phyloP scores from a whole-genome alignment of 2,113 vertebrate species.

The Paralichthys olivaceus region DNA sequence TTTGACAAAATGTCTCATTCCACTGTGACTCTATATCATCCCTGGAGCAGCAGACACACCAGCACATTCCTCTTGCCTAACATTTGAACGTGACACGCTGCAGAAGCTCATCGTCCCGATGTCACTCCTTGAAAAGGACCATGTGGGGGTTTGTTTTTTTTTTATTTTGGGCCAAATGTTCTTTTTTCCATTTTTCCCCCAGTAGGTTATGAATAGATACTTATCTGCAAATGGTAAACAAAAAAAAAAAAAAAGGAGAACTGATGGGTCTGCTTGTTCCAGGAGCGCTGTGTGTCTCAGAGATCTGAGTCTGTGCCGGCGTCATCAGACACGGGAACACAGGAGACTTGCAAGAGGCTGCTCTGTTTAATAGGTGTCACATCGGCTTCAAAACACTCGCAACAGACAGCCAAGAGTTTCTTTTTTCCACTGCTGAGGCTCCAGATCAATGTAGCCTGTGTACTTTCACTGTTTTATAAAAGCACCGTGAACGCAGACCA shows the following conservation, averaged over 20 bases:
- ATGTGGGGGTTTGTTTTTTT: conserved; percentile 76
- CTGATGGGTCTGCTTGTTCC: conserved; percentile 34
- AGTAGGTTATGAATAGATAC: conserved; percentile 64
- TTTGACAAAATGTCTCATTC: conserved; percentile 48
- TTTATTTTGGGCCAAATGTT: conserved; percentile 53
- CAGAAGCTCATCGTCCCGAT: conserved; percentile 78
- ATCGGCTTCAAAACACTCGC: conserved; percentile 49
- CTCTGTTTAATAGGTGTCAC: conserved; percentile 71
- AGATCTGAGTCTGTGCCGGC: conserved; percentile 52
- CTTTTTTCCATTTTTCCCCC: background rate
- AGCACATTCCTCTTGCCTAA: conserved; percentile 83
- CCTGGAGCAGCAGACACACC: conserved; percentile 67
- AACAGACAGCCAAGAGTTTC: background rate
- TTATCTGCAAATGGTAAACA: conserved; percentile 39
- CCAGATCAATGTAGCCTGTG: conserved; percentile 57
- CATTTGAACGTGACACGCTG: conserved; percentile 80
- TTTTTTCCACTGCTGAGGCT: conserved; percentile 33
- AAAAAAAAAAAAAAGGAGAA: conserved; percentile 9
- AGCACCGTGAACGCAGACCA: conserved; percentile 21
- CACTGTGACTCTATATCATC: conserved; percentile 23
- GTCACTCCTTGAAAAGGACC: conserved; percentile 72
- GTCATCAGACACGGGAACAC: conserved; percentile 40
- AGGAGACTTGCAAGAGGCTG: conserved; percentile 52
- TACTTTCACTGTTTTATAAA: conserved; percentile 51
- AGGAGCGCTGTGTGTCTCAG: conserved; percentile 23